Conservation (phyloP, 2,888 invertebrate species). For the Glaucopsyche alexis region DNA sequence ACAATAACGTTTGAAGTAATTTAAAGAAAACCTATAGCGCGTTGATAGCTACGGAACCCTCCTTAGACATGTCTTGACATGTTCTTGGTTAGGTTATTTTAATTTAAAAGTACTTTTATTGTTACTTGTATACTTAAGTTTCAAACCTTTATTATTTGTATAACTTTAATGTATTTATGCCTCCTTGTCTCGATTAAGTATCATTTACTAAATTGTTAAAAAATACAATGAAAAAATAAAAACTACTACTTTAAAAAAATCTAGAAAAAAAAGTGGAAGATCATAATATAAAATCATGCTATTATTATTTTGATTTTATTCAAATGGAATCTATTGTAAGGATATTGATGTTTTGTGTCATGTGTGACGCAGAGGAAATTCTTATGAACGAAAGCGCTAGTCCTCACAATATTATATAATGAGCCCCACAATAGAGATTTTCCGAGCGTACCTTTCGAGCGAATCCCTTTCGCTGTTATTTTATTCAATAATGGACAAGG, state of each 20-base stretch:
- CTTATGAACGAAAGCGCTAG: constrained; percentile 11
- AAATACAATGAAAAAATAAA: background rate
- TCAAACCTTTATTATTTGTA: no score
- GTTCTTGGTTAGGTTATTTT: no score
- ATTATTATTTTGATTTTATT: background rate
- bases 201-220: background rate
- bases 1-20: no score
- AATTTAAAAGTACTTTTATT: no score
- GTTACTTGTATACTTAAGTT: no score
- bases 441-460: background rate
- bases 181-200: no score
- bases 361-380: background rate
- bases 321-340: constrained; percentile 3
- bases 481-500: background rate
- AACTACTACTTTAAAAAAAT: background rate
- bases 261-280: background rate
- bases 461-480: constrained; percentile 1
- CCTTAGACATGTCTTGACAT: no score
- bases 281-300: background rate
- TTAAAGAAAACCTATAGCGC: no score
- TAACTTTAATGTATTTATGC: no score
- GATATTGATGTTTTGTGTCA: background rate
- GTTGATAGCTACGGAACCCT: no score
- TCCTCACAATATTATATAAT: constrained; percentile 4
- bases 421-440: background rate